Evolutionary conservation across 2,797 vertebrate genomes (phyloP), one percentile per base, ranked within the genome.

Genomic region (Myotis daubentonii): DNA sequence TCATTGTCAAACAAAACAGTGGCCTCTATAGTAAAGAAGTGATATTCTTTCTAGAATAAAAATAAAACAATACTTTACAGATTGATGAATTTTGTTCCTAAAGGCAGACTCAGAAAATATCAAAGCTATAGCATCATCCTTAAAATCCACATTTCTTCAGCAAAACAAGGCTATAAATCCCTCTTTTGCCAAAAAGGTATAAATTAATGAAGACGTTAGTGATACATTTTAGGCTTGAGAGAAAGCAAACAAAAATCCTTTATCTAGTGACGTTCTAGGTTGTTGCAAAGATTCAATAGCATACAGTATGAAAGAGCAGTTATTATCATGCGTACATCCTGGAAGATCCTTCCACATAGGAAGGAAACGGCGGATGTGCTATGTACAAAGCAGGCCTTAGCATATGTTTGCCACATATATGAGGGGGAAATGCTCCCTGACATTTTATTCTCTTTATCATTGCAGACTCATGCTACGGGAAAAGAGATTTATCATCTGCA

Each of bases 201-300:
- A 55, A 76, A 83, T 94, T 68, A 84, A 86, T 86, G 44, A 55
- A 5, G 15, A 80, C 82, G 38, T 75, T 76, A 96, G 87, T 68
- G 83, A 84, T 41, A 78, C 9, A 71, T 83, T 25, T 89, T 36
- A 84, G 25, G 16, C n/a, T 94, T 71, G 41, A 93, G 4, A 76
- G 82, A 95, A 80, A 93, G 66, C 49, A 89, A 95, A 87, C 75
- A 80, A 75, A 91, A 87, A 51, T 87, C 15, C 23, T 88, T 87
- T 85, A 83, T 25, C 55, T 70, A 47, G 28, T 76, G 53, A 53
- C 7, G 2, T 23, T 86, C 25, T 53, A 12, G 41, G 38, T 47
- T 62, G 20, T 53, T 85, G 75, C 88, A 88, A 82, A 94, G 87
- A 66, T 71, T 86, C 53, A 94, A 80, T 25, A 65, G 44, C 22